Conservation (phyloP, 92 coral and sea anemone genomes). For the Bergia sp. region DNA sequence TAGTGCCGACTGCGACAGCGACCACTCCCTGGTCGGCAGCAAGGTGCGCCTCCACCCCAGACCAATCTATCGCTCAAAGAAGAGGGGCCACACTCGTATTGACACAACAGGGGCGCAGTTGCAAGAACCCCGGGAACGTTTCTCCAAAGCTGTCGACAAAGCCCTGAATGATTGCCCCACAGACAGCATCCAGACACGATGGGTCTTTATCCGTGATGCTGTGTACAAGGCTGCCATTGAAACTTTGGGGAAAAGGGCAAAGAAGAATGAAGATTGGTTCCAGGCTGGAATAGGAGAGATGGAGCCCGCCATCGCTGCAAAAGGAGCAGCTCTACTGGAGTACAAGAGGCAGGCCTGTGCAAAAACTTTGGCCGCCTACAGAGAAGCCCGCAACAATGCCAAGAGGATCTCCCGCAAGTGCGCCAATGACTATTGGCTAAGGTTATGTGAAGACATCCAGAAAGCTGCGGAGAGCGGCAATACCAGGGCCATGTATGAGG, state of each 20-base stretch:
- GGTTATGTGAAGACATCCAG: conserved; percentile 25
- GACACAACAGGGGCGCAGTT: neutral
- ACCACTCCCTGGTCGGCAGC: conserved; percentile 2
- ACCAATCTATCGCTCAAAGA: neutral
- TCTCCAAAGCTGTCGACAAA: neutral
- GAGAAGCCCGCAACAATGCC: conserved; percentile 18
- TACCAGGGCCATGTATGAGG: conserved; percentile 35
- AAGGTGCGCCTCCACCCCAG: conserved; percentile 13
- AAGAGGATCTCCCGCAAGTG: conserved; percentile 27
- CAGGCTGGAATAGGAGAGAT: neutral
- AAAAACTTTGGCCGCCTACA: conserved; percentile 9
- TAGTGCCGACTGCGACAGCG: conserved; percentile 14
- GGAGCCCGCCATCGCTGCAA: neutral
- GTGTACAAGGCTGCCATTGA: neutral
- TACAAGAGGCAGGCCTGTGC: conserved; percentile 6
- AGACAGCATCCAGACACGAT: neutral
- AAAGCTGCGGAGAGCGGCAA: conserved; percentile 34
- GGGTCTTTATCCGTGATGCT: neutral
- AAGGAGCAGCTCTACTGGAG: neutral
- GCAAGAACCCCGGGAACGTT: neutral
- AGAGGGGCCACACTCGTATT: neutral
- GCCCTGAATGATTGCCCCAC: neutral
- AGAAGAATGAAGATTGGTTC: conserved; percentile 25
- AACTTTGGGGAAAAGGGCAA: neutral
- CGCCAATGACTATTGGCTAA: conserved; percentile 41